Percentiles rank a stretch among this genome's conserved stretches.
Evolutionary conservation across 2,113 vertebrate species (phyloP).

Genomic region (Cynopterus brachyotis): DNA sequence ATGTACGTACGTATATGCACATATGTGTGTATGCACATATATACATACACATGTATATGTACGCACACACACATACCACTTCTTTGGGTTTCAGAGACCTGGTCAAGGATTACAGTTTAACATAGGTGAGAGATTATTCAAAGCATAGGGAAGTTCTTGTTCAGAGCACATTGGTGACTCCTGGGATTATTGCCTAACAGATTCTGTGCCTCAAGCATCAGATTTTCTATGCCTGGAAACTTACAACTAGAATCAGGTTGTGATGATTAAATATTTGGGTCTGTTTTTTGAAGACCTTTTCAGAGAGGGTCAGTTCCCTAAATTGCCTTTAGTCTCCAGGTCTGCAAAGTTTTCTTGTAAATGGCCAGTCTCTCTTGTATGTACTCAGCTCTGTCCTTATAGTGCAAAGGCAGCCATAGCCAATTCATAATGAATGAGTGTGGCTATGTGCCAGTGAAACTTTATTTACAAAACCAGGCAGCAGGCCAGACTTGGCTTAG

Average conservation of each 20-base stretch:
- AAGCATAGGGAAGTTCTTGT: neutral
- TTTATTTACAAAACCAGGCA: neutral
- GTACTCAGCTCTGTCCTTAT: neutral
- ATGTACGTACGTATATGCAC: rapidly evolving
- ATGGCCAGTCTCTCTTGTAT: neutral
- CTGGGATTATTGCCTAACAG: neutral
- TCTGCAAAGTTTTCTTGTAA: neutral
- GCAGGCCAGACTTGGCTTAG: neutral
- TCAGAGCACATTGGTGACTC: neutral
- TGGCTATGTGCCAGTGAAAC: neutral
- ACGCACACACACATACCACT: neutral
- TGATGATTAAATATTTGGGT: neutral
- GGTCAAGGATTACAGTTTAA: neutral
- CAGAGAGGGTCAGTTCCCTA: neutral
- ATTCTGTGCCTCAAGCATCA: neutral
- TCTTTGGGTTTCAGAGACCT: neutral
- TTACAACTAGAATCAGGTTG: neutral
- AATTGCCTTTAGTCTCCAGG: conserved; percentile 3
- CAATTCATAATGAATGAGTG: rapidly evolving
- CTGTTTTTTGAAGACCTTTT: conserved; percentile 7
- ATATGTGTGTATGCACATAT: rapidly evolving
- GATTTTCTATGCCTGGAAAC: neutral
- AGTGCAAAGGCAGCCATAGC: neutral
- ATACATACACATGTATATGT: too few species aligned
- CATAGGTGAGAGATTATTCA: neutral